Base-by-base conservation (phyloP, 2,888 invertebrate species). In the Panzeria rudis region DNA sequence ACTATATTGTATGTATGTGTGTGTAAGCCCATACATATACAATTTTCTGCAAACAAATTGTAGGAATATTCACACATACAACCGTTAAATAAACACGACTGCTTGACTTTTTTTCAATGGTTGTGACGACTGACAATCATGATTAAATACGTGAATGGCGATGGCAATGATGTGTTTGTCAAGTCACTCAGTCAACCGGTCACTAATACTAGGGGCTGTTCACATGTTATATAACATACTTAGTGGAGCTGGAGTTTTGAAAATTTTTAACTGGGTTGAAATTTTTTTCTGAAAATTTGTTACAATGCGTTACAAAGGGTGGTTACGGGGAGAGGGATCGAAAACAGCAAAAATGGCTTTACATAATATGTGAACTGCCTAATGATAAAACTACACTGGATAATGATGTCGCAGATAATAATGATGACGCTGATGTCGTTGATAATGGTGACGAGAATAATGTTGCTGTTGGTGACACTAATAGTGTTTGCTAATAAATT, bases 401-500 rank as follows among this genome's bases (percentile, higher is more conserved):
- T 32, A 20, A 68, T 41, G 38, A 25, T 44, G 72, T 20, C 69
- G 47, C 64, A 38, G 38, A 64, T 69, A n/a, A 29, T 23, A 4
- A 61, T 25, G 56, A 64, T 66, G 47, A 32, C 41, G 56, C 35
- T 44, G 23, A 59, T 59, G 66, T 25, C 38, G 44, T 8, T 44
- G 47, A 52, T 75, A 52, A 72, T 80, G 59, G 50, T 76, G 69
- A 38, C 75, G 73, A 73, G 59, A 59, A 84, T 84, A 77, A 81
- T 72, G 81, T 78, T 78, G 77, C 78, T 86, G 85, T 79, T 83
- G 86, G 86, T 87, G 87, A 86, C 86, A 85, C 83, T 87, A 87
- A 87, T 87, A 86, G 85, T 86, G 87, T 87, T 87, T 84, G 85
- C 87, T 86, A 86, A 79, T 87, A 87, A 87, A 87, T 87, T 86